Percentiles rank a stretch among this genome's conserved stretches.
Evolutionary conservation across 2,797 vertebrate species (phyloP).

Genomic region (Macrochelys suwanniensis): DNA sequence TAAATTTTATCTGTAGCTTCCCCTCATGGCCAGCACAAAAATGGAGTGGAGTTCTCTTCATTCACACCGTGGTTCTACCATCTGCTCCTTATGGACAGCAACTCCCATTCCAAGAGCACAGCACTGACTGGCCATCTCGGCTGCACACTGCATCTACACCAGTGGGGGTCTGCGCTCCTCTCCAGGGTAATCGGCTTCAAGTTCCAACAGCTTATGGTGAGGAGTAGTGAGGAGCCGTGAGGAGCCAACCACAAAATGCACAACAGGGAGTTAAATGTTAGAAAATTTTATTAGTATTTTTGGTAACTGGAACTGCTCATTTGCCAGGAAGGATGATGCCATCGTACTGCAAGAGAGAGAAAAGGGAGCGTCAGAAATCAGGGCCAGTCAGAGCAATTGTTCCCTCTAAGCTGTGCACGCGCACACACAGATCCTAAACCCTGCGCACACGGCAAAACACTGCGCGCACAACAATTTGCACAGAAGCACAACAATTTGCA

Average conservation of each 20-base stretch:
- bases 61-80: background rate
- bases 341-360: conserved; percentile 90
- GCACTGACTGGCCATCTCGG: fast-evolving
- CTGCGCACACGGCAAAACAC: too few species aligned
- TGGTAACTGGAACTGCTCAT: conserved; percentile 86
- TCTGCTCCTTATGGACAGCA: fast-evolving
- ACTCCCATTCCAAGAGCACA: background rate
- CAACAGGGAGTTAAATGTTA: conserved; percentile 45
- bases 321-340: conserved; percentile 99
- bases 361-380: conserved; percentile 35
- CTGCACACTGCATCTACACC: background rate
- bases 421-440: too few species aligned
- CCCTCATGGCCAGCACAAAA: background rate
- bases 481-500: too few species aligned
- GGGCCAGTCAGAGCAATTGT: background rate
- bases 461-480: too few species aligned
- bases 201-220: conserved; percentile 23
- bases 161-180: background rate
- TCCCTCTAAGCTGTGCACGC: too few species aligned
- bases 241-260: conserved; percentile 57
- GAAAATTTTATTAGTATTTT: conserved; percentile 80
- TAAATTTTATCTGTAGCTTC: background rate
- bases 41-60: background rate
- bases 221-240: background rate
- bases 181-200: conserved; percentile 20